Evolutionary conservation across 2,888 invertebrate genomes (phyloP).

Genomic region (Noctuana brunneofusca): DNA sequence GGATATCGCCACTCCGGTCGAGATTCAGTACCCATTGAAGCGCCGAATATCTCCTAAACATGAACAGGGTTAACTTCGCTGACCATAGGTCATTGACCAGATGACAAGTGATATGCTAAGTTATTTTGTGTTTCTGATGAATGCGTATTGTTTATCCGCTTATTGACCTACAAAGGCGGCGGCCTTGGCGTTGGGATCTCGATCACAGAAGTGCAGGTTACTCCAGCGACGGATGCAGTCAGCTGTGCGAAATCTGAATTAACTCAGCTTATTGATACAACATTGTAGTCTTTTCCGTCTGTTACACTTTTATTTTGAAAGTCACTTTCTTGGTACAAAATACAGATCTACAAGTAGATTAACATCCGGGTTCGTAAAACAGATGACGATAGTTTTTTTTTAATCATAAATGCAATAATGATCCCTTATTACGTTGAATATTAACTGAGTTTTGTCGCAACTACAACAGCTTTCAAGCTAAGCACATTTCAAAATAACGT

Average conservation of each 20-base stretch:
- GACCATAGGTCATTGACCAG: neutral
- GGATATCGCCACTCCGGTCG: neutral
- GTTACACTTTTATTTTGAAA: neutral
- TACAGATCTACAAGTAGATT: too few species aligned
- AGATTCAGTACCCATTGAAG: neutral
- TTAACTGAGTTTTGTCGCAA: too few species aligned
- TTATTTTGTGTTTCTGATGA: slow-evolving; percentile 1
- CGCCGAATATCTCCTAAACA: too few species aligned
- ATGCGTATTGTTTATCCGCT: slow-evolving; percentile 15
- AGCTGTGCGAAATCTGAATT: neutral
- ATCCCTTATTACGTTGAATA: too few species aligned
- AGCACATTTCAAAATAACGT: slow-evolving; percentile 4
- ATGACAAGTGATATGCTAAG: slow-evolving; percentile 1
- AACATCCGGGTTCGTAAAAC: too few species aligned
- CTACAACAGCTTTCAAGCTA: neutral
- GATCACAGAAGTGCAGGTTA: slow-evolving; percentile 5
- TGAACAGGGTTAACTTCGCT: neutral
- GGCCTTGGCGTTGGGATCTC: slow-evolving; percentile 6
- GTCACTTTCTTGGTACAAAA: neutral
- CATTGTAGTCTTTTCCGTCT: neutral
- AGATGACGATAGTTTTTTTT: too few species aligned
- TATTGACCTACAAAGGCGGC: slow-evolving; percentile 15
- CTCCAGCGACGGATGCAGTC: neutral
- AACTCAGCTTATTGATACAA: neutral
- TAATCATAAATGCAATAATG: too few species aligned